Evolutionary conservation across 2,797 vertebrate genomes (phyloP).

Genomic region (Pelodytes ibericus): DNA sequence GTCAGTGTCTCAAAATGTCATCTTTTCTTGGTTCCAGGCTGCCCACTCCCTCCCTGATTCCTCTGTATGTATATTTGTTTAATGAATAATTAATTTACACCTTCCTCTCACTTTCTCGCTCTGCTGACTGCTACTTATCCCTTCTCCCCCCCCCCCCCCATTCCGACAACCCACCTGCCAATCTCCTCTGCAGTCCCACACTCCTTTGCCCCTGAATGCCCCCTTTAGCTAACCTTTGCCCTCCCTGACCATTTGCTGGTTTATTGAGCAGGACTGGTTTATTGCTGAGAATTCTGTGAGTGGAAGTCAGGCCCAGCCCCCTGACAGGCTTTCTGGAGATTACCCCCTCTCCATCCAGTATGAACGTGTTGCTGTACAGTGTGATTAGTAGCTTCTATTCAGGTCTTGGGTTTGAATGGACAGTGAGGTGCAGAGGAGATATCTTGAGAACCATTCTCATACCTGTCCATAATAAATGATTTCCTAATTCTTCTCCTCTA

Average conservation of each 20-base stretch:
- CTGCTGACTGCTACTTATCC: slow-evolving; percentile 55
- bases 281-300: slow-evolving; percentile 60
- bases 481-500: no score
- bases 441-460: no score
- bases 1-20: slow-evolving; percentile 67
- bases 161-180: not conserved
- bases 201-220: slow-evolving; percentile 37
- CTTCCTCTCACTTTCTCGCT: slow-evolving; percentile 59
- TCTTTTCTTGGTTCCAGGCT: slow-evolving; percentile 59
- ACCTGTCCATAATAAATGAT: no score
- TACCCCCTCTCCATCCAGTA: no score
- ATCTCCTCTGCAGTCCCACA: not conserved
- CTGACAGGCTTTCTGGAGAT: no score
- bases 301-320: slow-evolving; percentile 54
- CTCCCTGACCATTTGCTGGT: slow-evolving; percentile 56
- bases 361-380: no score
- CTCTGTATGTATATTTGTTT: slow-evolving; percentile 76
- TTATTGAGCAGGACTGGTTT: slow-evolving; percentile 67
- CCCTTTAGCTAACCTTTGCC: not conserved
- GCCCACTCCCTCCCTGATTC: slow-evolving; percentile 57
- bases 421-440: no score
- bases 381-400: no score
- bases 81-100: slow-evolving; percentile 77
- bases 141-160: not conserved
- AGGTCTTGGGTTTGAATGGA: no score